Evolutionary conservation across 2,113 vertebrate species (phyloP).

Genomic region (Urocynchramus pylzowi): DNA sequence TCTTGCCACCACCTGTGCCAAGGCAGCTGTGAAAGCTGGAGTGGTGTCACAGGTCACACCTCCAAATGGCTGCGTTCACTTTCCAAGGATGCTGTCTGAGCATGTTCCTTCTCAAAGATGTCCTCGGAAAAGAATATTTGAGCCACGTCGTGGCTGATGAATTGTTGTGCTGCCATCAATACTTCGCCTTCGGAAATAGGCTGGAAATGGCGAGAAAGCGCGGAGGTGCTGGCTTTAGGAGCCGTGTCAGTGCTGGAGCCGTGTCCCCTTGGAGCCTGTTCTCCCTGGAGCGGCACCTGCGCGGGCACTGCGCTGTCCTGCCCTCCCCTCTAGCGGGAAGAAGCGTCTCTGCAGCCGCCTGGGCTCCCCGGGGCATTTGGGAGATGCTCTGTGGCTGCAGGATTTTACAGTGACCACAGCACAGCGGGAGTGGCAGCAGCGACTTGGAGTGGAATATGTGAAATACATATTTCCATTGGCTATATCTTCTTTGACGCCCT

Average conservation of each 20-base stretch:
- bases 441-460: neutral
- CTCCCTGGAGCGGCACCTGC: neutral
- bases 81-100: neutral
- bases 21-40: neutral
- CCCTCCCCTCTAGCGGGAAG: slow-evolving; percentile 55
- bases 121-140: neutral
- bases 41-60: neutral
- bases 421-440: neutral
- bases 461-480: neutral
- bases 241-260: neutral
- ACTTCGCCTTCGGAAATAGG: neutral
- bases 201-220: neutral
- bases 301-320: slow-evolving; percentile 19
- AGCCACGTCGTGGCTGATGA: neutral
- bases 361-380: accelerated
- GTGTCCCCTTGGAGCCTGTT: neutral
- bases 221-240: neutral
- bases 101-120: neutral
- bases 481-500: accelerated
- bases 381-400: neutral
- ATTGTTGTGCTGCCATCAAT: neutral
- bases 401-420: accelerated
- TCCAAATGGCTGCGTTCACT: neutral
- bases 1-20: accelerated
- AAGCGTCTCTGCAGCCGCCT: neutral